Percentiles rank a stretch among this genome's conserved stretches.
phyloP scores from a whole-genome alignment of 2,888 invertebrate species.

The Frankliniella fusca region DNA sequence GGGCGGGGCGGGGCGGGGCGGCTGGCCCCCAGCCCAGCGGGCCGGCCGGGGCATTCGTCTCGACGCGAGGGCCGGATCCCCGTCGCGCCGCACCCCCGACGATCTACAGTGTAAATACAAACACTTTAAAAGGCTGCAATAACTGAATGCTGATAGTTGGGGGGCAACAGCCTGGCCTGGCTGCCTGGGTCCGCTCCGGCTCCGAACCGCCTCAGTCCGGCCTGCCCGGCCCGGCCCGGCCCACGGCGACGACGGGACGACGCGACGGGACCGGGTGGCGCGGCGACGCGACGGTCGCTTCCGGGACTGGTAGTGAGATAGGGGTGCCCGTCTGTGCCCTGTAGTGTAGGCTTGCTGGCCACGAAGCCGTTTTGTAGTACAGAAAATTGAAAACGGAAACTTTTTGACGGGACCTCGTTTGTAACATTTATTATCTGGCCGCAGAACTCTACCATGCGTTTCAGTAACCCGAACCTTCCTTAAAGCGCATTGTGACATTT shows the following conservation, averaged over 20 bases:
- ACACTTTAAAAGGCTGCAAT: background rate
- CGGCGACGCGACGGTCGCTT: background rate
- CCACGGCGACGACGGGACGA: background rate
- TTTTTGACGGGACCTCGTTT: too few relatives aligned
- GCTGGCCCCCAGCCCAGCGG: background rate
- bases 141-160: background rate
- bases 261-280: background rate
- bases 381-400: too few relatives aligned
- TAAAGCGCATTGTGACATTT: too few relatives aligned
- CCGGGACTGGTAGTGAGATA: background rate
- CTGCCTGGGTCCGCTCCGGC: background rate
- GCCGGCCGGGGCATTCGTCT: background rate
- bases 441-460: too few relatives aligned
- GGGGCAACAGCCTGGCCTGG: slow-evolving; percentile 30
- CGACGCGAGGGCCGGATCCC: background rate
- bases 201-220: too few relatives aligned
- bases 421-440: too few relatives aligned
- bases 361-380: too few relatives aligned
- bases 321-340: background rate
- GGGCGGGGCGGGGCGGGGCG: background rate
- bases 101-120: background rate
- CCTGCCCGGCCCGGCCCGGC: too few relatives aligned
- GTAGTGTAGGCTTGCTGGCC: background rate
- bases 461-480: too few relatives aligned
- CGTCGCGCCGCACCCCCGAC: background rate